These are phyloP conservation scores for Hypocryptadius cinnamomeus DNA, from an alignment of 2,113 vertebrate genomes.

Conservation along the genomic window DNA sequence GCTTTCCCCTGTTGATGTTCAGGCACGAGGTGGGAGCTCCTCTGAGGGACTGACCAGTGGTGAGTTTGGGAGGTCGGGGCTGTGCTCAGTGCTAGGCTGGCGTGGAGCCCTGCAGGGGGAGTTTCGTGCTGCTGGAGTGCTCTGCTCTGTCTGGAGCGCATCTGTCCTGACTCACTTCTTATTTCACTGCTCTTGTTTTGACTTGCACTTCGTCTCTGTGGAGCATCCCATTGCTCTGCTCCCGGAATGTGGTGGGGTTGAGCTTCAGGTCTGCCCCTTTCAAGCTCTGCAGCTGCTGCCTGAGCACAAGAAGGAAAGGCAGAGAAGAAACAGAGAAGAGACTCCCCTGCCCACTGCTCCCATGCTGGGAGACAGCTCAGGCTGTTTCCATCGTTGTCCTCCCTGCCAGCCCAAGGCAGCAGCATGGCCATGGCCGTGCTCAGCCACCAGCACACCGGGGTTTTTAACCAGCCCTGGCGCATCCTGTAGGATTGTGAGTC, in stretches of 20 bases:
- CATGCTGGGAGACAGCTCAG: accelerated
- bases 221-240: not conserved
- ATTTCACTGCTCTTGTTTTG: not conserved
- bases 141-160: not conserved
- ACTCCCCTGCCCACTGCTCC: not conserved
- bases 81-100: accelerated
- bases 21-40: accelerated
- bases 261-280: not conserved
- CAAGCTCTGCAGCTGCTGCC: not conserved
- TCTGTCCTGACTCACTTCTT: not conserved
- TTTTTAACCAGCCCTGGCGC: not conserved
- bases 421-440: accelerated
- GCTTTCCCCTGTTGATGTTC: not conserved
- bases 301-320: not conserved
- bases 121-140: accelerated
- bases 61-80: not conserved
- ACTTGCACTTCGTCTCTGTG: not conserved
- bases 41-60: not conserved
- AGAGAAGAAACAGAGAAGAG: not conserved
- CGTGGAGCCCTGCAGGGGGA: accelerated
- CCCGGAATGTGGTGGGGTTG: accelerated
- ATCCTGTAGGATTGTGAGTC: not conserved
- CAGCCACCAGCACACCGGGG: not conserved
- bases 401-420: not conserved
- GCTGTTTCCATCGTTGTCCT: not conserved